Base-by-base conservation (phyloP, 2,797 vertebrate species). In the Pseudocheirus occidentalis region DNA sequence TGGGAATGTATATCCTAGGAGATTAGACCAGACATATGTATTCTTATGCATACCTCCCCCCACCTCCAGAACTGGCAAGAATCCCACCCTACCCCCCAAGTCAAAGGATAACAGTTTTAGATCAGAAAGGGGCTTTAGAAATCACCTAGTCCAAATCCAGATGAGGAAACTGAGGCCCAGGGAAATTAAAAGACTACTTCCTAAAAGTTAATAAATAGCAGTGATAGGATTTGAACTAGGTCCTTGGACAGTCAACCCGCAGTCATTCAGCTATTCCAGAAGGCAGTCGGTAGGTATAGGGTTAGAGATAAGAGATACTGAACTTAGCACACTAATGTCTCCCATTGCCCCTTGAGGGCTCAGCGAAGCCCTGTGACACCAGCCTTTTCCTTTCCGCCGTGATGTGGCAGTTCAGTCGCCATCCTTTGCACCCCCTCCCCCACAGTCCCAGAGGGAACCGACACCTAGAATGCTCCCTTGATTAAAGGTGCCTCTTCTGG, bases 381-480 rank as follows among this genome's bases (percentile, higher is more conserved):
- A 21, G 14, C 14, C 34, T 40, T 73, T 73, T 40, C 40, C 40
- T 50, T 87, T 24, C 40, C 27, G 10, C 11, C 21, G 0, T 50
- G 73, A 87, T 40, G n/a, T 40, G 66, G 66, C 18, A 40, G 18
- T 9, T 10, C 66, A 81, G n/a, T 7, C 6, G 1, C n/a, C n/a
- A 81, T 87, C 73, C 40, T 11, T 50, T 87, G 73, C 21, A 40
- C 40, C 10, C 40, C 21, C 0, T 40, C 73, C 73, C 73, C 10
- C 40, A 46, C 73, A 87, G 21, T 87, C 73, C 73, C 73, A 11
- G 9, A 27, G 24, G 24, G 73, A 27, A 27, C 73, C 3, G 24
- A 46, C 73, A 87, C 40, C 40, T 50, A 46, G 73, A 50, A 46
- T 87, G 73, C 40, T 50, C 90, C 54, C 57, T 97, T 95, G 73